These are phyloP conservation scores for Melanostigma gelatinosum DNA, from an alignment of 2,113 vertebrate genomes.

Conservation along the genomic window DNA sequence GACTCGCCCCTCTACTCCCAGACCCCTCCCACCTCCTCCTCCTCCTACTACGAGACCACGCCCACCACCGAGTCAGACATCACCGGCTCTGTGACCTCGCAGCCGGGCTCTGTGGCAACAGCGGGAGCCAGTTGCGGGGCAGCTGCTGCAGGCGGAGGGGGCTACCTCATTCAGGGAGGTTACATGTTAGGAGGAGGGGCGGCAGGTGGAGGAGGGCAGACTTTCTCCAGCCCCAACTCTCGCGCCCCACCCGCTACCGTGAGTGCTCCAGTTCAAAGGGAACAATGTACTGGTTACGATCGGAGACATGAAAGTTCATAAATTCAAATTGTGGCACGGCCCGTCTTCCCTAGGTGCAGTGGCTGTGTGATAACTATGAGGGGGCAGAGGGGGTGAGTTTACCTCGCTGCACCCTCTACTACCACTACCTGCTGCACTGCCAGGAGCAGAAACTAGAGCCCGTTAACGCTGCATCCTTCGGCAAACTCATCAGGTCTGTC, in stretches of 20 bases:
- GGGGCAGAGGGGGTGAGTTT: slow-evolving; percentile 93
- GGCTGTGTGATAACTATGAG: slow-evolving; percentile 94
- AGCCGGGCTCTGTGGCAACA: slow-evolving; percentile 80
- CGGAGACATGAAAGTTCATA: background rate
- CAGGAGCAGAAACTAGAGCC: slow-evolving; percentile 94
- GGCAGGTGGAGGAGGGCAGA: slow-evolving; percentile 81
- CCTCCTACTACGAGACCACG: slow-evolving; percentile 85
- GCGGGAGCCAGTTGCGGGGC: slow-evolving; percentile 56
- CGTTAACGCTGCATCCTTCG: slow-evolving; percentile 92
- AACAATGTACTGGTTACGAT: background rate
- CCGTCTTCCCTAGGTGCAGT: slow-evolving; percentile 85
- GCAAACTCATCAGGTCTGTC: slow-evolving; percentile 93
- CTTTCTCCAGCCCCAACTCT: slow-evolving; percentile 88
- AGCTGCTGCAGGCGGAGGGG: slow-evolving; percentile 59
- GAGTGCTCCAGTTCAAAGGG: slow-evolving; percentile 67
- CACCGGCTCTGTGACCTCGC: slow-evolving; percentile 81
- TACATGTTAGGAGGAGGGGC: slow-evolving; percentile 85
- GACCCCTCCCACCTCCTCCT: slow-evolving; percentile 79
- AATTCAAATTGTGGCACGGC: background rate
- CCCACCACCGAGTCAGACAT: slow-evolving; percentile 85
- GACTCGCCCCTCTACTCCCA: slow-evolving; percentile 89
- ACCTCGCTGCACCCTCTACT: slow-evolving; percentile 92
- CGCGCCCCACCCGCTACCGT: slow-evolving; percentile 93
- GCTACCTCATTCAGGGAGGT: slow-evolving; percentile 88
- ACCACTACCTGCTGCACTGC: slow-evolving; percentile 94